Conservation (phyloP, 2,113 vertebrate genomes). For the Daphoenositta chrysoptera region DNA sequence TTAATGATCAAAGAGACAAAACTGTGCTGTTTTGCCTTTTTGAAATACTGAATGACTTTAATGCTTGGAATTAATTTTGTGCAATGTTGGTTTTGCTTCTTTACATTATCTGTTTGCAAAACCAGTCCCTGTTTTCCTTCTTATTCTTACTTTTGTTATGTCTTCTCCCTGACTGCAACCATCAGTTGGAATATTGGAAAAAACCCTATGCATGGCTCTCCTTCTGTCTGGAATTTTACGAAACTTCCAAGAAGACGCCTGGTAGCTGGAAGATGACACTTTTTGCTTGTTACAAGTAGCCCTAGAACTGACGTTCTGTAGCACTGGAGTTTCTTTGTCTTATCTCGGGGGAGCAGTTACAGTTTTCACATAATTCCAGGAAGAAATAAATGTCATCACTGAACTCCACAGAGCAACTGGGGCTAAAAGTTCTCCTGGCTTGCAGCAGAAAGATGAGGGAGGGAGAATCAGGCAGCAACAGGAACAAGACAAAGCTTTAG, state of each 20-base stretch:
- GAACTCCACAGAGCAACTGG: neutral
- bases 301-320: neutral
- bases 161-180: neutral
- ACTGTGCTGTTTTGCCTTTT: neutral
- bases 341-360: neutral
- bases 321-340: neutral
- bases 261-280: neutral
- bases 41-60: neutral
- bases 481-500: neutral
- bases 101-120: neutral
- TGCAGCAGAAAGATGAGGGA: neutral
- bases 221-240: neutral
- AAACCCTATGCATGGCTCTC: fast-evolving
- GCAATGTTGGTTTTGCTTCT: neutral
- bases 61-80: neutral
- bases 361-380: neutral
- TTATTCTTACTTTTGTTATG: neutral
- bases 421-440: neutral
- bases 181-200: neutral
- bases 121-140: neutral
- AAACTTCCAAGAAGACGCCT: neutral
- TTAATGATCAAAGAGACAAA: neutral
- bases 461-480: fast-evolving
- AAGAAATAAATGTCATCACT: neutral
- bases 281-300: neutral